Evolutionary conservation across 1,140 invertebrate genomes (phyloP), one percentile per base, ranked within the genome.

Genomic region (Glossosoma conforme): DNA sequence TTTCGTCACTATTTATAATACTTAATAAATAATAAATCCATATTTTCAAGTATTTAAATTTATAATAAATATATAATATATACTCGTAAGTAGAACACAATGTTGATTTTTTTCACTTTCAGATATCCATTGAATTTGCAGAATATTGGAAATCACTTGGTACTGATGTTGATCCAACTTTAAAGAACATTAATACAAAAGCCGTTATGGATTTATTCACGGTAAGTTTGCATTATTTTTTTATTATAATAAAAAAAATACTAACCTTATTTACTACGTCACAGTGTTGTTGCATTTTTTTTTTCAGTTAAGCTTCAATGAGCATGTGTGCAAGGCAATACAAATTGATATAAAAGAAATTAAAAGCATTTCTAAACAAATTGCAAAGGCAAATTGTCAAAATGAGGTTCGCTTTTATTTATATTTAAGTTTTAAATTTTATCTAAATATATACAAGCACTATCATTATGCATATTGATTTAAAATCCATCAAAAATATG

Each of bases 121-220:
- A 64, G 60, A 66, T 65, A 25, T 60, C 63, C 37, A 52, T 54
- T 20, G 70, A 77, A 43, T 78, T 78, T 52, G 74, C 74, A 33
- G 58, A 71, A 6, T 78, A 74, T 75, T 50, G 76, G 35, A 63
- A 64, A 30, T 57, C 41, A 41, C 52, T 74, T 3, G 67, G 65
- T 5, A 37, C 57, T 3, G 58, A 70, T 17, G 65, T 65, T 8
- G 55, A 60, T 11, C 54, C 61, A 21, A 59, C 70, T 35, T 21
- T 24, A 19, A 61, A 63, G 15, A 51, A 60, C 2, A 61, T 73
- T n/a, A 69, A 76, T 45, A 70, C 69, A 30, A 62, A 69, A 19
- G 63, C 67, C 18, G 62, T 78, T 9, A 65, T 70, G 28, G 67
- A 75, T 30, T 72, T 77, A 70, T 78, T 79, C 48, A 21, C 47